Percentiles rank a stretch among this genome's conserved stretches.
phyloP scores from a whole-genome alignment of 92 coral and sea anemone species.

The Epizoanthus ramosus region DNA sequence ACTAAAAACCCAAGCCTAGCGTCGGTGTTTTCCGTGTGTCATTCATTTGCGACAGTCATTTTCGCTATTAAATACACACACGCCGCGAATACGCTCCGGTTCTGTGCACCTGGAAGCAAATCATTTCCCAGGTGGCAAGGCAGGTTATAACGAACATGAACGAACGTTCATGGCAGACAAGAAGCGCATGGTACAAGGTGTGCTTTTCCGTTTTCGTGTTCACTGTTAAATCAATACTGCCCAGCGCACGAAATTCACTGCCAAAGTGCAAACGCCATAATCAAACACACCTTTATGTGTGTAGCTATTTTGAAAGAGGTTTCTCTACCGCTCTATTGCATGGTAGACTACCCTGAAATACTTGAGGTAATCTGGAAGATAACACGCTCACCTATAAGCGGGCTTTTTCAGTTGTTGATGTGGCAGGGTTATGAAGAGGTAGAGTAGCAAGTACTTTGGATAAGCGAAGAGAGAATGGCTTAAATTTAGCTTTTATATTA shows the following conservation, averaged over 20 bases:
- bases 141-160: slow-evolving; percentile 74
- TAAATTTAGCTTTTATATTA: too few species aligned
- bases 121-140: slow-evolving; percentile 73
- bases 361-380: slow-evolving; percentile 3
- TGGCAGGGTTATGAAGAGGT: too few species aligned
- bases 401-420: background rate
- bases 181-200: too few species aligned
- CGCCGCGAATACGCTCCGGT: background rate
- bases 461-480: too few species aligned
- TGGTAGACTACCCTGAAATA: background rate
- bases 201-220: background rate
- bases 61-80: slow-evolving; percentile 13
- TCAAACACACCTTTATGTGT: background rate
- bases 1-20: background rate
- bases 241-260: background rate
- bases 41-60: background rate
- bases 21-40: background rate
- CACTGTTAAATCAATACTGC: background rate
- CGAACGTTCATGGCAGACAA: background rate
- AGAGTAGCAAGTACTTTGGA: too few species aligned
- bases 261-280: background rate
- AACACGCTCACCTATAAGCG: background rate
- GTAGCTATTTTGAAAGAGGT: background rate
- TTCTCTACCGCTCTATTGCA: background rate
- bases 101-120: slow-evolving; percentile 18